Base-by-base conservation (phyloP, 2,888 invertebrate species). In the Napeogenes sylphis region DNA sequence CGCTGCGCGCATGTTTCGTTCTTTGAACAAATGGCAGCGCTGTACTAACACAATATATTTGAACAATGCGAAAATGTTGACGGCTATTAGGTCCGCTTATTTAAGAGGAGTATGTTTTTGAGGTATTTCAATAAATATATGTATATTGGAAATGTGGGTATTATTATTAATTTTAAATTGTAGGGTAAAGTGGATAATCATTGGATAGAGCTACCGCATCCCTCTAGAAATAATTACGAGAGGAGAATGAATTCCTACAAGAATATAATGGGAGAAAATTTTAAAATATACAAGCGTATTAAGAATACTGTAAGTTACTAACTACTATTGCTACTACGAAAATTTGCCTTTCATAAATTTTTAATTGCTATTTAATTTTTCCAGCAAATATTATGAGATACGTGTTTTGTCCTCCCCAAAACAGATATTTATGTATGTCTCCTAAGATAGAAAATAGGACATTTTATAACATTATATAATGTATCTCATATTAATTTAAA, bases 111-210 rank as follows among this genome's bases (percentile, higher is more conserved):
- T 85, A 65, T 71, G 76, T 71, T 51, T 38, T 14, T 12, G 3
- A 42, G 10, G 21, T 38, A 14, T 53, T 14, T 42, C 30, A 53
- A 53, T 35, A 8, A 14, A 46, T 51, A 30, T 30, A 30, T 2
- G 4, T 30, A 30, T 51, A 51, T 42, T 42, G 10, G 8, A 3
- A 10, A 42, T 3, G 35, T n/a, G n/a, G n/a, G n/a, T 35, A 35
- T 35, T 5, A 4, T 42, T 10, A 10, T 10, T 42, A 42, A 42
- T 10, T 42, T 42, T 42, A 42, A 42, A 42, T 42, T 42, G 42
- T 72, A 88, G 88, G 87, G 88, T n/a, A 76, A 71, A 61, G 83
- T 88, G 2, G 86, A 89, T 64, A 66, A 79, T 59, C 77, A 68
- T n/a, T 85, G 88, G 87, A 32, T 46, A 0, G 58, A 13, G 2